These are phyloP conservation scores for Urocitellus parryii DNA, from an alignment of 2,113 vertebrate species.

Conservation along the genomic window DNA sequence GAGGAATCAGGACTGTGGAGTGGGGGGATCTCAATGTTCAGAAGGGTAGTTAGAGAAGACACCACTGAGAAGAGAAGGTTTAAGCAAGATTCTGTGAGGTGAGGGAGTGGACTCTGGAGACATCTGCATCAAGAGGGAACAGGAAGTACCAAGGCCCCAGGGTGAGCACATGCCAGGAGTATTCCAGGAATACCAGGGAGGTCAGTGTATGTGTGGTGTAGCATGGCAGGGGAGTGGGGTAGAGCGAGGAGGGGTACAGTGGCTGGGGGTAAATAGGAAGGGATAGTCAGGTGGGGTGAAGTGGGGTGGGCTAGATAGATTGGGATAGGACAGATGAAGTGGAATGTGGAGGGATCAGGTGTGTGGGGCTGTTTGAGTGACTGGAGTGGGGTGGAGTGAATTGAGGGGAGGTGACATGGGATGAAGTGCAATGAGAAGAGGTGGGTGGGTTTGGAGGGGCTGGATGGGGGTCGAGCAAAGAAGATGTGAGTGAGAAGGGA, in stretches of 20 bases:
- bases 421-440: neutral
- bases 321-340: no score
- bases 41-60: neutral
- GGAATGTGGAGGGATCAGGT: neutral
- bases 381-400: neutral
- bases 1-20: neutral
- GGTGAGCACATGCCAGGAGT: no score
- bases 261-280: no score
- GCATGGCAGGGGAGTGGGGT: no score
- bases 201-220: neutral
- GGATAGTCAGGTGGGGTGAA: neutral
- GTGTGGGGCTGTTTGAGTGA: no score
- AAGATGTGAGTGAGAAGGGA: neutral
- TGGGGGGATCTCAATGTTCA: neutral
- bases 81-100: neutral
- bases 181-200: neutral
- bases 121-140: neutral
- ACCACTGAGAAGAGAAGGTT: neutral
- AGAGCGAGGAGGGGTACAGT: no score
- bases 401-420: neutral
- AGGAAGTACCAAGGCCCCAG: neutral
- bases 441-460: fast-evolving
- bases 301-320: no score
- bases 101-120: neutral
- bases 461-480: neutral